phyloP scores from a whole-genome alignment of 2,113 vertebrate species.

The Dolichallabes microphthalmus region DNA sequence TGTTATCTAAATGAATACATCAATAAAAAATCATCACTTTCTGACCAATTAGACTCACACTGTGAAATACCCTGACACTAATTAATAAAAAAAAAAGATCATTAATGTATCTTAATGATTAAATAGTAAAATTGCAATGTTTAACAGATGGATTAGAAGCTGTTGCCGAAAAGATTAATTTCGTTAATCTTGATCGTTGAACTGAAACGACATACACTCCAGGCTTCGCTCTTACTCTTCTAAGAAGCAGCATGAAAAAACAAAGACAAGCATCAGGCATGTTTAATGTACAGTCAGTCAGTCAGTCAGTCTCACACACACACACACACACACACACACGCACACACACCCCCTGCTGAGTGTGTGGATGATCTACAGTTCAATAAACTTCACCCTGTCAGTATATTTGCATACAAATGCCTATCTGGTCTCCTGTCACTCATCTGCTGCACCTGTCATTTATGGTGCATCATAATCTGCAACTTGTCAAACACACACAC shows the following conservation, averaged over 20 bases:
- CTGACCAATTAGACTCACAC: not conserved
- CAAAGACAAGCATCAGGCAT: not conserved
- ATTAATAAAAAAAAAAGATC: not conserved
- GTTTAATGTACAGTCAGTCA: not conserved
- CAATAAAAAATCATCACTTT: not conserved
- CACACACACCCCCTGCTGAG: not conserved
- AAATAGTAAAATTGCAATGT: not conserved
- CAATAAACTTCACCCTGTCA: conserved; percentile 2
- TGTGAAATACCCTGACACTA: not conserved
- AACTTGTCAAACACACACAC: not conserved
- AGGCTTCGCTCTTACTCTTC: not conserved
- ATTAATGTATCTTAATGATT: not conserved
- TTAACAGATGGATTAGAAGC: not conserved
- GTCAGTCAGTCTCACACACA: not conserved
- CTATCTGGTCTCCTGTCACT: not conserved
- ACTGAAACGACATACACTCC: not conserved
- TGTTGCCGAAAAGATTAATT: not conserved
- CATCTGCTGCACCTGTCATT: not conserved
- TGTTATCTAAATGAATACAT: not conserved
- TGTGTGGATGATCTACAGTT: not conserved
- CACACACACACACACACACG: not conserved
- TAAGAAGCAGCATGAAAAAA: not conserved
- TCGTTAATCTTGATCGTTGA: not conserved
- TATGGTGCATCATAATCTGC: not conserved
- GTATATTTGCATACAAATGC: conserved; percentile 22